These are phyloP conservation scores for Heliocidaris tuberculata DNA, from an alignment of 35 echinoderm and acorn worm species.

Conservation along the genomic window DNA sequence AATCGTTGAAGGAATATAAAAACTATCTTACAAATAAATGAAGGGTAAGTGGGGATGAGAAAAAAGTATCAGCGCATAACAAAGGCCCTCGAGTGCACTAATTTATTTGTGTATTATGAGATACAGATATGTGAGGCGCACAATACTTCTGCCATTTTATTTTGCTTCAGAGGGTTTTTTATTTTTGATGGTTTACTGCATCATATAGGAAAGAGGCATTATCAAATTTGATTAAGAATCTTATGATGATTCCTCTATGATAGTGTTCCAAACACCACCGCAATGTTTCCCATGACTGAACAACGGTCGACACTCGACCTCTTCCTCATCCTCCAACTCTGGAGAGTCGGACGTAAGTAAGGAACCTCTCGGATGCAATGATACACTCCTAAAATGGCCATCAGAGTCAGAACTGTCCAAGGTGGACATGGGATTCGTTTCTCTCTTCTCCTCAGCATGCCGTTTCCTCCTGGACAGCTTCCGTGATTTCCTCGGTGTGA, in stretches of 20 bases:
- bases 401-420: background rate
- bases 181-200: too few species aligned
- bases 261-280: constrained; percentile 12
- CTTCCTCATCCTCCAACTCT: background rate
- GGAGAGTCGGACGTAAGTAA: background rate
- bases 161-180: too few species aligned
- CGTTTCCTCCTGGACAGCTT: background rate
- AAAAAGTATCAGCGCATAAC: too few species aligned
- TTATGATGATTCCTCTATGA: constrained; percentile 22
- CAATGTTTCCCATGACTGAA: background rate
- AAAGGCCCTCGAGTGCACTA: too few species aligned
- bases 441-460: background rate
- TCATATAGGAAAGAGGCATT: too few species aligned
- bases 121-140: too few species aligned
- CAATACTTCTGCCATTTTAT: too few species aligned
- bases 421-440: background rate
- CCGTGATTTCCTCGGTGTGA: constrained; percentile 7
- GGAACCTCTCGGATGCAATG: background rate
- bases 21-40: too few species aligned
- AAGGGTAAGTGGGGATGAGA: too few species aligned
- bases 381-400: background rate
- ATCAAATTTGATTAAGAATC: background rate
- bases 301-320: background rate
- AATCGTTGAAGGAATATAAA: too few species aligned
- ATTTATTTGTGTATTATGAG: too few species aligned